Conservation (phyloP, 2,113 vertebrate species). For the Lepus americanus region DNA sequence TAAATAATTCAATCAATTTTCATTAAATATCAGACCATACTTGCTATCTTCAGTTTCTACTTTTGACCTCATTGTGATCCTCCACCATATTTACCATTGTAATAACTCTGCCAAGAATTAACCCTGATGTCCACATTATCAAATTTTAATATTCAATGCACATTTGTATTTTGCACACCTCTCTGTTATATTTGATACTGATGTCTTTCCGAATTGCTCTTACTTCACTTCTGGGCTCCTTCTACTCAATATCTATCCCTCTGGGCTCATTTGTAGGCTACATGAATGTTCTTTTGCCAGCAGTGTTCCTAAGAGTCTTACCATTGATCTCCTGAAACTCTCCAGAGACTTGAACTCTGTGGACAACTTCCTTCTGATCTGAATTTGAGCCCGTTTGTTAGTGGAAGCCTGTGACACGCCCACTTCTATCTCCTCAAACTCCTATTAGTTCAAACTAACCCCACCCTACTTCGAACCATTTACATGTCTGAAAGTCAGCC, state of each 20-base stretch:
- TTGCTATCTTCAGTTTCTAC: no score
- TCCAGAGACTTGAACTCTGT: fast-evolving
- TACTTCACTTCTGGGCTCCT: not conserved
- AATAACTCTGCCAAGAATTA: fast-evolving
- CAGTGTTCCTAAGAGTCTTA: not conserved
- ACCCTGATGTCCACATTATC: fast-evolving
- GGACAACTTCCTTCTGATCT: not conserved
- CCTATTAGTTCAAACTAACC: not conserved
- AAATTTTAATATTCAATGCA: fast-evolving
- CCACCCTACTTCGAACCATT: not conserved
- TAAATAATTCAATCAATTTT: no score
- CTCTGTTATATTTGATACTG: not conserved
- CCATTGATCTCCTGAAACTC: no score
- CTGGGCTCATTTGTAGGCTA: not conserved
- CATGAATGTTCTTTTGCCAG: not conserved
- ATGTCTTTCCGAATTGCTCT: not conserved
- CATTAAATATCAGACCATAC: fast-evolving
- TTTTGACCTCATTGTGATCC: not conserved
- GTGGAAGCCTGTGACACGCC: fast-evolving
- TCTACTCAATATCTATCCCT: not conserved
- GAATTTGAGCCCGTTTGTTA: not conserved
- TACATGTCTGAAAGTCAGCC: not conserved
- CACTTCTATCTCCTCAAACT: not conserved
- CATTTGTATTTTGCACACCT: fast-evolving
- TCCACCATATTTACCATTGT: not conserved